phyloP scores from a whole-genome alignment of 2,888 invertebrate genomes.

The Sicus ferrugineus region DNA sequence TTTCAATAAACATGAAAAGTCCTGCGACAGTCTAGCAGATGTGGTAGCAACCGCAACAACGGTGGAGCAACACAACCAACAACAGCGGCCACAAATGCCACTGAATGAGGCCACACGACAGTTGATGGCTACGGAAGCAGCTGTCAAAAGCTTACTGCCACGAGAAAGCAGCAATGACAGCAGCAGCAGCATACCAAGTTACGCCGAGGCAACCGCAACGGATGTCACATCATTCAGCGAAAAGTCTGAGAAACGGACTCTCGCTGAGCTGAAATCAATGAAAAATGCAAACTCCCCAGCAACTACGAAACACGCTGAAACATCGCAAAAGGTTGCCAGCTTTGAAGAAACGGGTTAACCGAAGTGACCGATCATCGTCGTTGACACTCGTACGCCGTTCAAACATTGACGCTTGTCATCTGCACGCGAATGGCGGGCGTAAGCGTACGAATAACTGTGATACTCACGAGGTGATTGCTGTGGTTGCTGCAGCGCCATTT shows the following conservation, averaged over 20 bases:
- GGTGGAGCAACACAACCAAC: background rate
- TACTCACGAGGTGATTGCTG: background rate
- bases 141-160: conserved; percentile 26
- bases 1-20: conserved; percentile 55
- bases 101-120: conserved; percentile 37
- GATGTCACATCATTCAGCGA: background rate
- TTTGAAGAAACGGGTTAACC: background rate
- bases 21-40: conserved; percentile 34
- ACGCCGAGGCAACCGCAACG: conserved; percentile 11
- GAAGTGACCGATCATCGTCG: background rate
- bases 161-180: conserved; percentile 35
- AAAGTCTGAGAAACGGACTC: background rate
- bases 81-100: conserved; percentile 1
- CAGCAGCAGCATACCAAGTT: conserved; percentile 28
- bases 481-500: too few relatives aligned
- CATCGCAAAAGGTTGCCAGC: background rate
- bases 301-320: background rate
- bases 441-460: background rate
- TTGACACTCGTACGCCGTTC: background rate
- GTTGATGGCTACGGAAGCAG: conserved; percentile 34
- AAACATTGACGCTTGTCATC: background rate
- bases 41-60: background rate
- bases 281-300: background rate
- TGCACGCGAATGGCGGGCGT: background rate
- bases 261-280: too few relatives aligned